Conservation (phyloP, 2,797 vertebrate genomes). For the Hydrophis major region DNA sequence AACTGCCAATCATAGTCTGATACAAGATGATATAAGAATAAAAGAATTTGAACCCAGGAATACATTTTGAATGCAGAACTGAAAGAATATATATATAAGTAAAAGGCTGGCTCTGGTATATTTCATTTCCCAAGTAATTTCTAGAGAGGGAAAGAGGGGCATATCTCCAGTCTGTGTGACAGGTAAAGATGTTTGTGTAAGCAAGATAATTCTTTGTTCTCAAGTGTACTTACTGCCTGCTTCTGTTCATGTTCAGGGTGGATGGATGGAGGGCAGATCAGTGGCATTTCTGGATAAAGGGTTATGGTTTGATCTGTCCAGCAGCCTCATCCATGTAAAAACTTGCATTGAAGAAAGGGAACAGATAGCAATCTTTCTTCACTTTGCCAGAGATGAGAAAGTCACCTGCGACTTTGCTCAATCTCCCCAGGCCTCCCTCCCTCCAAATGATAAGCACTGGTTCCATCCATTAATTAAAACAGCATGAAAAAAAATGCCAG, state of each 20-base stretch:
- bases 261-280: not conserved
- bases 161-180: not conserved
- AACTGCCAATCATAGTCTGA: not conserved
- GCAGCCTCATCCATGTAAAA: not conserved
- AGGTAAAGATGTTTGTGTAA: not conserved
- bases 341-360: not conserved
- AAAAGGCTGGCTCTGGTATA: not conserved
- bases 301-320: not conserved
- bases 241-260: not conserved
- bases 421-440: not conserved
- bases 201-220: not conserved
- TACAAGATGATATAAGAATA: not conserved
- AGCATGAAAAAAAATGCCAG: not conserved
- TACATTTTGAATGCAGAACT: not conserved
- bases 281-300: not conserved
- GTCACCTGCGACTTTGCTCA: not conserved
- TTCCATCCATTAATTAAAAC: not conserved
- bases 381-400: not conserved
- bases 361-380: not conserved
- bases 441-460: not conserved
- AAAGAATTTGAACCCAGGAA: not conserved
- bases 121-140: not conserved
- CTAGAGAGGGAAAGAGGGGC: not conserved
- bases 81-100: not conserved
- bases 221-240: not conserved